Conservation (phyloP, 2,888 invertebrate species). For the Caradrina clavipalpis region DNA sequence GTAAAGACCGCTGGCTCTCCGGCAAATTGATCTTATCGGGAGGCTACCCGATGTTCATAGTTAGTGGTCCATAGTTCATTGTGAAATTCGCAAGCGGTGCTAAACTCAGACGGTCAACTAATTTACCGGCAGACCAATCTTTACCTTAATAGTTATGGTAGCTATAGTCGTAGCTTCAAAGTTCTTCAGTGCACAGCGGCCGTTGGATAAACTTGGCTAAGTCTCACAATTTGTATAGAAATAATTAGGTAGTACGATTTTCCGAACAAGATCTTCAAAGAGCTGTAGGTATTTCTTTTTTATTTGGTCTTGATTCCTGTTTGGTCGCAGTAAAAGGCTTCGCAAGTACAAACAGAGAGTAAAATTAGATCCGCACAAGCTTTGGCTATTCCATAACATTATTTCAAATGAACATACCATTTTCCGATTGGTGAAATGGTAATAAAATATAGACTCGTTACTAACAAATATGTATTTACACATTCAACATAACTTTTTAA, state of each 20-base stretch:
- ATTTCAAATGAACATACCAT: background rate
- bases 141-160: slow-evolving; percentile 69
- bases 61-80: slow-evolving; percentile 79
- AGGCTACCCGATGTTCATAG: slow-evolving; percentile 77
- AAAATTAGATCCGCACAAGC: background rate
- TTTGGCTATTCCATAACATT: background rate
- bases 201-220: slow-evolving; percentile 58
- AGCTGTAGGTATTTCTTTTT: slow-evolving; percentile 3
- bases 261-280: slow-evolving; percentile 33
- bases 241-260: slow-evolving; percentile 45
- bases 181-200: slow-evolving; percentile 50
- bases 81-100: slow-evolving; percentile 74
- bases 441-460: too few species aligned
- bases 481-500: too few species aligned
- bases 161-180: slow-evolving; percentile 60
- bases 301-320: slow-evolving; percentile 2
- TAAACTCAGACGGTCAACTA: slow-evolving; percentile 78
- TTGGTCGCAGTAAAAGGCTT: background rate
- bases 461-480: too few species aligned
- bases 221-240: slow-evolving; percentile 53
- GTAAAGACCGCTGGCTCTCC: slow-evolving; percentile 70
- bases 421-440: too few species aligned
- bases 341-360: background rate
- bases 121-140: slow-evolving; percentile 80
- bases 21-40: slow-evolving; percentile 81